Evolutionary conservation across 2,113 vertebrate species (phyloP).

Genomic region (Lepus americanus): DNA sequence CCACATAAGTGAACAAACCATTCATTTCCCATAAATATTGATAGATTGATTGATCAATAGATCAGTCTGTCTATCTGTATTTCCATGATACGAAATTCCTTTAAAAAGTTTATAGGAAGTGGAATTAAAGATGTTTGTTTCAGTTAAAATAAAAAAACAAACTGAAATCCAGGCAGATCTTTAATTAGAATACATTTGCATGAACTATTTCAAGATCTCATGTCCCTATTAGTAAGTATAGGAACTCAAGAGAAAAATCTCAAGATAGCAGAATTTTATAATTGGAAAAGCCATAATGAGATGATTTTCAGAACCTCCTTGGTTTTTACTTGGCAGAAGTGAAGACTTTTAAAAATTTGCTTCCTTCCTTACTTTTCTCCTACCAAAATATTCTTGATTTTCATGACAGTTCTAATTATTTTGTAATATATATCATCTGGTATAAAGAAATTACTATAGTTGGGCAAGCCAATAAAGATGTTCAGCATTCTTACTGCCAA

Average conservation of each 20-base stretch:
- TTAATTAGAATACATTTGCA: too few relatives aligned
- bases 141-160: too few relatives aligned
- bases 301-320: neutral
- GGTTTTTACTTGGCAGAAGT: neutral
- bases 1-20: neutral
- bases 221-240: too few relatives aligned
- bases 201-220: too few relatives aligned
- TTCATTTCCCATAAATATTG: neutral
- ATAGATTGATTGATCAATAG: too few relatives aligned
- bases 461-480: neutral
- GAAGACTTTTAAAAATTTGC: neutral
- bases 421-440: neutral
- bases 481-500: neutral
- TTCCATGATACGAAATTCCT: neutral
- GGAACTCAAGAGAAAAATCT: neutral
- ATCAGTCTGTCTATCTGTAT: neutral
- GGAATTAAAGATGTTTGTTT: too few relatives aligned
- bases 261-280: neutral
- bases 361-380: neutral
- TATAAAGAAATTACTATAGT: neutral
- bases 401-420: neutral
- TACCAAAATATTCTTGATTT: constrained; percentile 2
- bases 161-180: too few relatives aligned
- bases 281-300: neutral
- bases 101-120: too few relatives aligned